Evolutionary conservation across 2,113 vertebrate genomes (phyloP), one percentile per base, ranked within the genome.

Genomic region (Clarias magur): DNA sequence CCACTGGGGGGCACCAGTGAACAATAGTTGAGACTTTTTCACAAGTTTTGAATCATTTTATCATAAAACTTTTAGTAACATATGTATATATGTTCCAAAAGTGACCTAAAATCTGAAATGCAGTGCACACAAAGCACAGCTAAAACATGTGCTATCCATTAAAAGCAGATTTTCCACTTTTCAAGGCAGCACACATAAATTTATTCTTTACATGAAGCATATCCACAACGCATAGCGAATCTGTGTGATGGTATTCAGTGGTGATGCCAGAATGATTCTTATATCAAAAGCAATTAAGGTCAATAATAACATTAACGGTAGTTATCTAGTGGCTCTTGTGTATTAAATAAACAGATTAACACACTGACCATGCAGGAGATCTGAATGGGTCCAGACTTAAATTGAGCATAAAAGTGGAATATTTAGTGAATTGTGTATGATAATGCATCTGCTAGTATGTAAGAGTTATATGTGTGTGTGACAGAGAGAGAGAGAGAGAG

Each of bases 1-100:
- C 88, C 86, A 87, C 88, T 82, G 79, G 83, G 87, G 83, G 86
- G 86, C 83, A 87, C 78, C 75, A 63, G 54, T 78, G 62, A 70
- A 82, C 56, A 85, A 19, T 23, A 68, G 60, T 30, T 23, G 34
- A 85, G 62, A 25, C 15, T 17, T 73, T 3, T 42, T 25, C 0
- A 80, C 48, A 48, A 48, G 48, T 8, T 48, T 48, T 48, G 27
- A 80, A 80, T 48, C 27, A 59, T 10, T 25, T 42, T 59, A 1
- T 23, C 8, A 62, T 62, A 25, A 25, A 81, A 62, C 62, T 0
- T 10, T 38, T 42, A 25, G 3, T 21, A 34, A 17, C 11, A 23
- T 12, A 60, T 60, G 17, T 27, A 57, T 56, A 4, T 27, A 30
- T 80, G 16, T 59, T 27, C 59, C 16, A 34, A 76, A 53, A 76